Percentiles rank a stretch among this genome's conserved stretches.
These are phyloP conservation scores for Serinus canaria DNA, from an alignment of 2,113 vertebrate species.

Conservation along the genomic window DNA sequence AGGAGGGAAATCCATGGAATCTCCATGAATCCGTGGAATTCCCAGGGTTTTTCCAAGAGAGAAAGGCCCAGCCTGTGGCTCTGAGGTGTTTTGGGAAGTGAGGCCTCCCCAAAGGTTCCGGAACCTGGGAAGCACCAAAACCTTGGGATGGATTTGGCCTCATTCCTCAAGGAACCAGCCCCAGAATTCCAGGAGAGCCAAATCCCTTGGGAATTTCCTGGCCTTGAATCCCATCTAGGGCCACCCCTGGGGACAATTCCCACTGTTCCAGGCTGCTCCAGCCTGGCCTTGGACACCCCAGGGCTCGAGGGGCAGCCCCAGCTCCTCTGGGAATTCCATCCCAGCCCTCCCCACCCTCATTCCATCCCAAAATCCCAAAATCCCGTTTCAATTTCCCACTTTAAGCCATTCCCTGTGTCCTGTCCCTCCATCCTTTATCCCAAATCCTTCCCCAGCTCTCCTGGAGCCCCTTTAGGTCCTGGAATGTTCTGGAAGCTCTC, in stretches of 20 bases:
- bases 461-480: neutral
- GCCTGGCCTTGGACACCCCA: neutral
- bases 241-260: neutral
- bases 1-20: neutral
- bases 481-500: neutral
- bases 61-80: neutral
- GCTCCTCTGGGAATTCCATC: neutral
- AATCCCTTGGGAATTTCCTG: neutral
- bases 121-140: neutral
- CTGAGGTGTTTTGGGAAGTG: neutral
- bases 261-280: neutral
- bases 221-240: neutral
- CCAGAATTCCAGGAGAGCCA: neutral
- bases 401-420: neutral
- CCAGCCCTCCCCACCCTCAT: neutral
- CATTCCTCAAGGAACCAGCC: fast-evolving
- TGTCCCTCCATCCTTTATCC: neutral
- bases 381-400: neutral
- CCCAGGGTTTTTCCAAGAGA: neutral
- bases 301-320: neutral
- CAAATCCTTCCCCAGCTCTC: neutral
- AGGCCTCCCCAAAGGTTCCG: neutral
- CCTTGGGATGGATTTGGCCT: neutral
- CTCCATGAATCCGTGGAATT: neutral
- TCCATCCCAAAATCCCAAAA: neutral